A percentile compares a stretch with the other conserved stretches of the same genome.
Conservation (phyloP, 2,888 invertebrate species). For the Pyralis farinalis region DNA sequence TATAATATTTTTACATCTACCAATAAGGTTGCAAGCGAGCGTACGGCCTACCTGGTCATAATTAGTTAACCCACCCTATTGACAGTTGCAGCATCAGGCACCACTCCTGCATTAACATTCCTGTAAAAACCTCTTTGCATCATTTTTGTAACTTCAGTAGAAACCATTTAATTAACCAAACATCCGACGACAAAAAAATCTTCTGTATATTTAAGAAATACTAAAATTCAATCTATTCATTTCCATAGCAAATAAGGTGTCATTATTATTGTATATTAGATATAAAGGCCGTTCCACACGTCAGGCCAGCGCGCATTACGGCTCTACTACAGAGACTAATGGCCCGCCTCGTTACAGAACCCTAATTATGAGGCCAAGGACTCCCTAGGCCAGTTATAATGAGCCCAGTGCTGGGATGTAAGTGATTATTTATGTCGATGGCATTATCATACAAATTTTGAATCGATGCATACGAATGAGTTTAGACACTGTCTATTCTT, state of each 20-base stretch:
- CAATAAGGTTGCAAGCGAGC: too few species aligned
- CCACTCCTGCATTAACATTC: too few species aligned
- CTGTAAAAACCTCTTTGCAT: too few species aligned
- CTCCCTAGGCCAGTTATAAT: constrained; percentile 27
- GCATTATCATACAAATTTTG: constrained; percentile 33
- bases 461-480: constrained; percentile 22
- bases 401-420: constrained; percentile 28
- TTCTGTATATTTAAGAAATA: constrained; percentile 7
- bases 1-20: too few species aligned
- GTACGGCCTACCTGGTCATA: too few species aligned
- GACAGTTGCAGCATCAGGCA: too few species aligned
- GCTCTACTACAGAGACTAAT: constrained; percentile 49
- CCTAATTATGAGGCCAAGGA: constrained; percentile 53
- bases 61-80: too few species aligned
- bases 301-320: constrained; percentile 43
- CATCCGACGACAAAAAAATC: too few species aligned
- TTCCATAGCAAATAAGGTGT: constrained; percentile 10
- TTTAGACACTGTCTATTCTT: background rate
- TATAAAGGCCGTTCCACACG: constrained; percentile 47
- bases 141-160: too few species aligned
- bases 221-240: constrained; percentile 7
- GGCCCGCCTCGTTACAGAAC: constrained; percentile 46
- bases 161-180: too few species aligned
- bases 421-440: constrained; percentile 28
- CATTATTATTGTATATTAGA: constrained; percentile 23